These are phyloP conservation scores for Shinisaurus crocodilurus DNA, from an alignment of 2,113 vertebrate species.

Conservation along the genomic window DNA sequence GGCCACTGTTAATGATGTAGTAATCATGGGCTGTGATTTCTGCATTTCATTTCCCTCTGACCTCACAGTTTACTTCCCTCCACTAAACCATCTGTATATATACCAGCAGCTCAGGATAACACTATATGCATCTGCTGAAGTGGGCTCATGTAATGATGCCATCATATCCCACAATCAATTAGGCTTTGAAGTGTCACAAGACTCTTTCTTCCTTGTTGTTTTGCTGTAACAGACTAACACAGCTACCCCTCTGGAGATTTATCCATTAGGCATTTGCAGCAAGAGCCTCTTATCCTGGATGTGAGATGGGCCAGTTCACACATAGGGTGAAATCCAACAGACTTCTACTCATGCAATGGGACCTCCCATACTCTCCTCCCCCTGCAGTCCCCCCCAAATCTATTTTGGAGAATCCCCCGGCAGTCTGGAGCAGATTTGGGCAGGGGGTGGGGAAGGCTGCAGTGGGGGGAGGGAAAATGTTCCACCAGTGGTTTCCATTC, in stretches of 20 bases:
- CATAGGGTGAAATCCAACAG: not conserved
- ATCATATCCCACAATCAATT: too few relatives aligned
- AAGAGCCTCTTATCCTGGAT: not conserved
- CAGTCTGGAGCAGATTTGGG: too few relatives aligned
- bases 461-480: too few relatives aligned
- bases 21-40: not conserved
- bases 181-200: not conserved
- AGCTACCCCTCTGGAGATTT: not conserved
- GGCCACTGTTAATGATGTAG: not conserved
- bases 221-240: not conserved
- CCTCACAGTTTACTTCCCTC: not conserved
- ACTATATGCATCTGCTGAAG: not conserved
- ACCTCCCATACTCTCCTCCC: too few relatives aligned
- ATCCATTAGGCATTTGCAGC: not conserved
- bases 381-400: too few relatives aligned
- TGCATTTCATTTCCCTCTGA: not conserved
- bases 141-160: too few relatives aligned
- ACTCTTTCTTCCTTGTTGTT: not conserved
- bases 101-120: not conserved
- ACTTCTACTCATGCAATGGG: too few relatives aligned
- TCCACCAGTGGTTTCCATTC: too few relatives aligned
- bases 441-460: too few relatives aligned
- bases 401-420: too few relatives aligned
- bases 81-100: not conserved
- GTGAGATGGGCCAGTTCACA: not conserved